Conservation (phyloP, 2,888 invertebrate species). For the Acrobasis repandana region DNA sequence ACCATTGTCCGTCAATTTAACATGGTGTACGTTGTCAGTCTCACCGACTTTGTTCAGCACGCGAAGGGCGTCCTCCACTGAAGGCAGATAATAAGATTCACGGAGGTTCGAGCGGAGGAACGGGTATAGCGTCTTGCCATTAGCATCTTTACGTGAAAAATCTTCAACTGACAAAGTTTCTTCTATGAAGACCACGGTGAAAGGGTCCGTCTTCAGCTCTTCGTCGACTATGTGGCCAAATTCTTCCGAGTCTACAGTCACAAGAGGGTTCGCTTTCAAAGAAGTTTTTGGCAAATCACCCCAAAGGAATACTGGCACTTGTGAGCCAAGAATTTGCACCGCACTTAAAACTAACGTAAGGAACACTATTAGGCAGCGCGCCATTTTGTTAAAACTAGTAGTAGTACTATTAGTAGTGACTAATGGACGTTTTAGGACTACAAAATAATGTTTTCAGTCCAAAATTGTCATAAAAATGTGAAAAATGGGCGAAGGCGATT, state of each 20-base stretch:
- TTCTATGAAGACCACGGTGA: conserved; percentile 79
- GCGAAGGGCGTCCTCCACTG: conserved; percentile 83
- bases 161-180: conserved; percentile 84
- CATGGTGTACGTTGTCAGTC: conserved; percentile 57
- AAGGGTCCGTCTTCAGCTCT: conserved; percentile 59
- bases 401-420: no score
- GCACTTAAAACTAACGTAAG: conserved; percentile 68
- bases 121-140: conserved; percentile 62
- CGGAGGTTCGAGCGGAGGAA: conserved; percentile 60
- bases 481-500: conserved; percentile 65
- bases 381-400: conserved; percentile 65
- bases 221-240: conserved; percentile 62
- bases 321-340: conserved; percentile 57
- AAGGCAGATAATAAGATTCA: conserved; percentile 81
- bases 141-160: conserved; percentile 73
- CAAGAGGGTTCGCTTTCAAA: conserved; percentile 56
- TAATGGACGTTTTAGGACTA: conserved; percentile 66
- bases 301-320: conserved; percentile 85
- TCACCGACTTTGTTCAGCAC: conserved; percentile 79
- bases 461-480: conserved; percentile 63
- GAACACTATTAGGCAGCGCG: conserved; percentile 71
- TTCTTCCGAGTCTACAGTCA: conserved; percentile 50
- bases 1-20: conserved; percentile 65
- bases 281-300: conserved; percentile 60
- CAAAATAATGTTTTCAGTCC: conserved; percentile 59